Evolutionary conservation across 2,113 vertebrate genomes (phyloP).

Genomic region (Rynchops niger): DNA sequence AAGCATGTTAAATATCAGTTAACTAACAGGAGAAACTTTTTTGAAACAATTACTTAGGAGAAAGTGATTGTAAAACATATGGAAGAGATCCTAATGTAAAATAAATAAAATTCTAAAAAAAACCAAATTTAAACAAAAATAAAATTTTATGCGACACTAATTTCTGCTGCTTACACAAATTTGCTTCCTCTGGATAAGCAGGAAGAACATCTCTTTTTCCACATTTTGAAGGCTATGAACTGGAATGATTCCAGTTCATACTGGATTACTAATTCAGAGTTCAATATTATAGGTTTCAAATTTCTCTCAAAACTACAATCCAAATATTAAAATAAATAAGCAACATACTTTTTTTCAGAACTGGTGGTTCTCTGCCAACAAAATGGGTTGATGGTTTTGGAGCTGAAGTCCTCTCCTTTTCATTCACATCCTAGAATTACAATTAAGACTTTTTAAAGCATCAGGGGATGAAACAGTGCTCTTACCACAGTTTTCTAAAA

Average conservation of each 20-base stretch:
- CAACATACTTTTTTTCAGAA: slow-evolving; percentile 85
- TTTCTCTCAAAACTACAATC: not conserved
- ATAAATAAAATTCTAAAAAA: not conserved
- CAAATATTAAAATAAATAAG: slow-evolving; percentile 21
- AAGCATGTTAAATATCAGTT: slow-evolving; percentile 37
- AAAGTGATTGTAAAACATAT: not conserved
- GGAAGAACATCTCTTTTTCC: not conserved
- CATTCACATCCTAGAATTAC: slow-evolving; percentile 73
- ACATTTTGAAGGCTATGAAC: not conserved
- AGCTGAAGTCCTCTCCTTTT: slow-evolving; percentile 68
- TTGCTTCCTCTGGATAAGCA: not conserved
- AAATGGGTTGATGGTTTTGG: slow-evolving; percentile 79
- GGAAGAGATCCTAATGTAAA: not conserved
- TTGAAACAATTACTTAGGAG: not conserved
- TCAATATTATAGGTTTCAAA: not conserved
- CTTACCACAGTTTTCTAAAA: not conserved
- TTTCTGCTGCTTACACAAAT: not conserved
- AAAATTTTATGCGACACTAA: not conserved
- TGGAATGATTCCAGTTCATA: not conserved
- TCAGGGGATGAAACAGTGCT: not conserved
- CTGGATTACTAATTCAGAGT: not conserved
- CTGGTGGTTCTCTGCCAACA: slow-evolving; percentile 75
- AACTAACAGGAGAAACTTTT: not conserved
- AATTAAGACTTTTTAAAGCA: slow-evolving; percentile 22
- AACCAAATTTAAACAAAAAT: too few relatives aligned